Evolutionary conservation across 2,113 vertebrate genomes (phyloP).

Genomic region (Platichthys flesus): DNA sequence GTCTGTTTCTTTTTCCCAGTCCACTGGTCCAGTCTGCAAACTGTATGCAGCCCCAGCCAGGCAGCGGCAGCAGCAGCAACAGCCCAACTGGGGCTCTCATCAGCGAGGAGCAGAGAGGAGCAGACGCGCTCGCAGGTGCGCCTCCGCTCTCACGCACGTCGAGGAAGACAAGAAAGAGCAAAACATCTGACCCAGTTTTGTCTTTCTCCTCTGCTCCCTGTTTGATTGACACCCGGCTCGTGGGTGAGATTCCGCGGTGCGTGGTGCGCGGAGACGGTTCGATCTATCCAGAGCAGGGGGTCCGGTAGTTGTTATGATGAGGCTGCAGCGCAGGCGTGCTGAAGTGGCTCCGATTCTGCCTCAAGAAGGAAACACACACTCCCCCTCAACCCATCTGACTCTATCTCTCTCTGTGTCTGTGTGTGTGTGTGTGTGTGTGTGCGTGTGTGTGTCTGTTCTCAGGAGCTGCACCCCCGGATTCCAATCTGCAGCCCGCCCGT

Average conservation of each 20-base stretch:
- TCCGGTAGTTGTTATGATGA: conserved; percentile 38
- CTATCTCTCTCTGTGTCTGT: conserved; percentile 4
- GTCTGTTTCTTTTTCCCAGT: neutral
- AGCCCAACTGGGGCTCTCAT: conserved; percentile 22
- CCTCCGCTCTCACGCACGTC: conserved; percentile 31
- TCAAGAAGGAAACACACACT: conserved; percentile 28
- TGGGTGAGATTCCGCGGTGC: conserved; percentile 40
- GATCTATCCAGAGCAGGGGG: conserved; percentile 49
- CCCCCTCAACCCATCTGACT: neutral
- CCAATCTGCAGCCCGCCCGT: conserved; percentile 25
- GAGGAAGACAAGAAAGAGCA: conserved; percentile 2
- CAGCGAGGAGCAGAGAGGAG: conserved; percentile 3
- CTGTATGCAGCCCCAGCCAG: conserved; percentile 41
- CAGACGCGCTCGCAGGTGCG: conserved; percentile 45
- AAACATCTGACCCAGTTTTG: conserved; percentile 7
- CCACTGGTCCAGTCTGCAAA: conserved; percentile 48
- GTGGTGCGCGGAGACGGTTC: conserved; percentile 26
- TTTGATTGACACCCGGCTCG: conserved; percentile 30
- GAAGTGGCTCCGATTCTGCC: conserved; percentile 61
- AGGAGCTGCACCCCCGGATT: conserved; percentile 18
- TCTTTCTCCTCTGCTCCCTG: neutral
- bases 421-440: conserved; percentile 14
- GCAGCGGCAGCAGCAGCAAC: conserved; percentile 33
- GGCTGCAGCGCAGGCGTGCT: conserved; percentile 53
- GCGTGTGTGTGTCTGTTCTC: neutral